A percentile compares a stretch with the other conserved stretches of the same genome.
phyloP scores from a whole-genome alignment of 2,797 vertebrate genomes.

The Pipistrellus pipistrellus region DNA sequence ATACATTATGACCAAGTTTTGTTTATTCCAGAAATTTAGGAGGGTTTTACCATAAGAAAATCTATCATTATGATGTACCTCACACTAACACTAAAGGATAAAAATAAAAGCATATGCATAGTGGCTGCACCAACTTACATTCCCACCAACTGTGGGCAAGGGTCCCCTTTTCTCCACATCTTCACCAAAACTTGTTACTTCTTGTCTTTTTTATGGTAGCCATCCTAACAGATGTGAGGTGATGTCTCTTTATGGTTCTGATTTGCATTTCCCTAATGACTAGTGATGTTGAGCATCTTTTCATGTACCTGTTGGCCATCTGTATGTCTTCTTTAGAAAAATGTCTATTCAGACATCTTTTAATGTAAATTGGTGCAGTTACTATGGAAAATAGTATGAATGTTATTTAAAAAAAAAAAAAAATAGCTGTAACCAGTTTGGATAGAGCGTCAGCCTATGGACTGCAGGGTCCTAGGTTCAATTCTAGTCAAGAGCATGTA shows the following conservation, averaged over 20 bases:
- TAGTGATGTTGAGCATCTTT: not conserved
- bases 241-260: not conserved
- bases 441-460: too few species aligned
- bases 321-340: not conserved
- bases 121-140: not conserved
- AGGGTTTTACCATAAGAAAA: not conserved
- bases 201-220: not conserved
- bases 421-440: too few species aligned
- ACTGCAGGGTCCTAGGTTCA: too few species aligned
- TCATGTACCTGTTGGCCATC: not conserved
- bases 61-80: not conserved
- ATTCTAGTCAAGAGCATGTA: too few species aligned
- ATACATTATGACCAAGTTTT: not conserved
- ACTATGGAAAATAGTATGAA: not conserved
- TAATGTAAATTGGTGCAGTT: not conserved
- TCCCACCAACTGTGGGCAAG: not conserved
- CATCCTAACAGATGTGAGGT: not conserved
- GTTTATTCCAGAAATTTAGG: constrained; percentile 32
- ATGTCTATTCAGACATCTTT: not conserved
- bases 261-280: not conserved
- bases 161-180: not conserved
- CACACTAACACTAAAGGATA: not conserved
- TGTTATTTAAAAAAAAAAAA: not conserved
- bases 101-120: constrained; percentile 10
- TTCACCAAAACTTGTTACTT: not conserved